phyloP scores from a whole-genome alignment of 2,797 vertebrate genomes.

The Arvicola amphibius region DNA sequence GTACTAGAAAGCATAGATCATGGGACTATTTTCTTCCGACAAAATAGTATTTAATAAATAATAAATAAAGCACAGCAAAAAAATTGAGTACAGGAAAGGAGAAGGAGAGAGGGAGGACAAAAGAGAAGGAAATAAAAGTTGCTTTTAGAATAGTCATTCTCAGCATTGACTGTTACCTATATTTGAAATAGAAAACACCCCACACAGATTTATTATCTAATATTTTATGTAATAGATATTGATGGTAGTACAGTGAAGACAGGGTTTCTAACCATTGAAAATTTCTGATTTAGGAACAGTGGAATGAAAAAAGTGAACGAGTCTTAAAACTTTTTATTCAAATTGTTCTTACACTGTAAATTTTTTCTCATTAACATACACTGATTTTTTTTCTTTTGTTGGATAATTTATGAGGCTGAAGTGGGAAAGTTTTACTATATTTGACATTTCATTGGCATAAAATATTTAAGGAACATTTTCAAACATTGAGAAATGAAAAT shows the following conservation, averaged over 20 bases:
- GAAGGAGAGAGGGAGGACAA: background rate
- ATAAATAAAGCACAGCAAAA: background rate
- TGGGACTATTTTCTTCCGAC: background rate
- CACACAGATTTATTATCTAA: background rate
- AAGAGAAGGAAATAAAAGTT: background rate
- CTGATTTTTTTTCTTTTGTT: background rate
- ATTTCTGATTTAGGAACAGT: background rate
- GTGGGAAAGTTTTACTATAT: slow-evolving; percentile 13
- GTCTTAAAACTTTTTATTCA: slow-evolving; percentile 36
- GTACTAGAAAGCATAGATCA: slow-evolving; percentile 19
- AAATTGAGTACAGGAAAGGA: background rate
- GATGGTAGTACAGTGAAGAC: background rate
- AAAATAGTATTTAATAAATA: background rate
- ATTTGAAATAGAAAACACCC: background rate
- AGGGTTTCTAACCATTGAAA: background rate
- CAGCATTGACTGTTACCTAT: background rate
- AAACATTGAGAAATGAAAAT: slow-evolving; percentile 17
- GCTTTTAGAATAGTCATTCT: slow-evolving; percentile 13
- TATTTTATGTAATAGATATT: background rate
- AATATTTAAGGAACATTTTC: slow-evolving; percentile 10
- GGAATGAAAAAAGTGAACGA: background rate
- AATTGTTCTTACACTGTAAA: background rate
- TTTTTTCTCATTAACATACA: background rate
- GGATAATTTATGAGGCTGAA: background rate
- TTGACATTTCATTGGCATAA: background rate